Percentiles rank a stretch among this genome's conserved stretches.
phyloP scores from a whole-genome alignment of 2,113 vertebrate genomes.

The Charina bottae region DNA sequence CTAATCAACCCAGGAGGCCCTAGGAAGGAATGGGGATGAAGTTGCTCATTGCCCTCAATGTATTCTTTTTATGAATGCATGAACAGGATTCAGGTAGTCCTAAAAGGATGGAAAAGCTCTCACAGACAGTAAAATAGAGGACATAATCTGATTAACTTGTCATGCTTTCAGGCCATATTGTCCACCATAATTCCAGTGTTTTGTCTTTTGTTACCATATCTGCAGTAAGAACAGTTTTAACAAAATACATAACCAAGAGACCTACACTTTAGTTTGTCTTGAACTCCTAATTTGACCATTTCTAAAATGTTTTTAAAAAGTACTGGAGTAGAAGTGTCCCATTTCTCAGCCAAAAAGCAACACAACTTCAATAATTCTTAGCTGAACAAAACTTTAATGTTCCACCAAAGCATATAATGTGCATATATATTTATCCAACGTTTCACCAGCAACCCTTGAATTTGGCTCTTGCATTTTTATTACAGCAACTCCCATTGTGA shows the following conservation, averaged over 20 bases:
- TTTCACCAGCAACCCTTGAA: not conserved
- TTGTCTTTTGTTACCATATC: not conserved
- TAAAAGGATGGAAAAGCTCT: not conserved
- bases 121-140: not conserved
- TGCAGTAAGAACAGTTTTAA: not conserved
- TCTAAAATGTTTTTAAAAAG: not conserved
- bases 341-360: not conserved
- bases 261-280: not conserved
- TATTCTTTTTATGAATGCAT: not conserved
- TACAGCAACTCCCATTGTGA: not conserved
- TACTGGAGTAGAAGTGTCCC: not conserved
- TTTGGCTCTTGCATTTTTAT: conserved; percentile 3
- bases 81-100: not conserved
- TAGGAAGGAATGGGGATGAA: not conserved
- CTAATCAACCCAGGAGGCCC: not conserved
- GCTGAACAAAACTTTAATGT: conserved; percentile 1
- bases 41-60: not conserved
- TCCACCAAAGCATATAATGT: conserved; percentile 13
- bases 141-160: not conserved
- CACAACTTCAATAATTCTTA: not conserved
- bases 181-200: not conserved
- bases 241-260: not conserved
- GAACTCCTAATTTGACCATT: not conserved
- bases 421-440: not conserved
- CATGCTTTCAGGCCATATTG: not conserved